Percentiles rank a stretch among this genome's conserved stretches.
These are phyloP conservation scores for Hyposoter didymator DNA, from an alignment of 2,888 invertebrate species.

Conservation along the genomic window DNA sequence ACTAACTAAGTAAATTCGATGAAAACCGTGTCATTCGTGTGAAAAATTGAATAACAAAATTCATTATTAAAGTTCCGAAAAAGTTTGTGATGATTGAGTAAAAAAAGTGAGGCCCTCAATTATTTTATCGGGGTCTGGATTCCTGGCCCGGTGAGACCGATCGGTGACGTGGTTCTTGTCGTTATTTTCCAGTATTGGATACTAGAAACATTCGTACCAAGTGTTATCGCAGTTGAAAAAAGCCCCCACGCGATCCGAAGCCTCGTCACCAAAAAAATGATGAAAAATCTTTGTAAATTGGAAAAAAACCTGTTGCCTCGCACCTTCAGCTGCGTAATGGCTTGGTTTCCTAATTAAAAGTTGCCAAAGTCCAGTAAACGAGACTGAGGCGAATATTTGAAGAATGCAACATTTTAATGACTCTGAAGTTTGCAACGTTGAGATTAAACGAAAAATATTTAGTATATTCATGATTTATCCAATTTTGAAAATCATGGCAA, in stretches of 20 bases:
- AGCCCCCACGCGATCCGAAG: not conserved
- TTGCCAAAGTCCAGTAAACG: not conserved
- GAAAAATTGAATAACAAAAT: not conserved
- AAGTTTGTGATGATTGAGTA: not conserved
- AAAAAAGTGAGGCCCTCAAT: not conserved
- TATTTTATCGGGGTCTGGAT: not conserved
- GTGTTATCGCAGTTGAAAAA: not conserved
- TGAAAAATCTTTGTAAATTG: not conserved
- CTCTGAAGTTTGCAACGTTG: too few species aligned
- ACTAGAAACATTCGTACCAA: not conserved
- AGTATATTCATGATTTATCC: too few species aligned
- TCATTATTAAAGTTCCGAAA: not conserved
- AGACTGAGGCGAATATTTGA: not conserved
- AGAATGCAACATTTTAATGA: too few species aligned
- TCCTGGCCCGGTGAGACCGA: not conserved
- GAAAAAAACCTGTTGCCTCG: not conserved
- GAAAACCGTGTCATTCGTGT: not conserved
- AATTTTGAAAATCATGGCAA: too few species aligned
- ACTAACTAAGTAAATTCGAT: not conserved
- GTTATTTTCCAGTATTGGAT: not conserved
- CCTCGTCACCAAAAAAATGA: not conserved
- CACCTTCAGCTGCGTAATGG: too few species aligned
- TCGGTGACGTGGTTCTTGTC: not conserved
- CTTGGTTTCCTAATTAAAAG: too few species aligned
- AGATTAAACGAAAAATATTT: too few species aligned